Evolutionary conservation across 2,888 invertebrate species (phyloP), one percentile per base, ranked within the genome.

Genomic region (Anorthoa munda): DNA sequence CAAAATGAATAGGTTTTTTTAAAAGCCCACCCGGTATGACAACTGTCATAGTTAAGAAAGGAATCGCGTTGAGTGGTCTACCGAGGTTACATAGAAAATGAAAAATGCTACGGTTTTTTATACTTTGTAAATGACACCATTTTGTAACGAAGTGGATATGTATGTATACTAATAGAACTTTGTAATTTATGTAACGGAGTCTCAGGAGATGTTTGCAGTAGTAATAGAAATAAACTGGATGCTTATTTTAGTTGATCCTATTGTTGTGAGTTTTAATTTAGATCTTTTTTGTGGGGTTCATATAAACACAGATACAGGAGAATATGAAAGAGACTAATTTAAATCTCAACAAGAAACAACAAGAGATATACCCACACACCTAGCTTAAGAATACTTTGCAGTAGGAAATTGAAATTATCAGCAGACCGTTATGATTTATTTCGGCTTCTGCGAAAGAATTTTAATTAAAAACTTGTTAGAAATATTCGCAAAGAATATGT

Each of bases 1-100:
- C 94, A 92, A 93, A 95, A 94, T 95, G 94, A 95, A 95, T 94
- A 94, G 95, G 92, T 94, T 91, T 92, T 88, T 94, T 94, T 94
- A 93, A 94, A 94, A 94, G 92, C 92, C 89, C 86, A 84, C 89
- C 81, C 89, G 90, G 90, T 89, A 90, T 91, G 92, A 93, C 93
- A 94, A 93, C 94, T 95, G 95, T 93, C 94, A 92, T 92, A 92
- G 93, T 90, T 92, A 92, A 94, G 92, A 95, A 95, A 94, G 91
- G 93, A 94, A 94, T 91, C 91, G 90, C 91, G 90, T 89, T 91
- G 93, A 93, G 93, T 92, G 92, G 90, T 90, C 87, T 83, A 89
- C 89, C 81, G 88, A 87, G 85, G 86, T 87, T 86, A 86, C 82
- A 87, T 76, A 86, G 86, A 88, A 88, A 86, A 88, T 87, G 77